A percentile compares a stretch with the other conserved stretches of the same genome.
Evolutionary conservation across 2,113 vertebrate genomes (phyloP).

Genomic region (Typhlomys cinereus): DNA sequence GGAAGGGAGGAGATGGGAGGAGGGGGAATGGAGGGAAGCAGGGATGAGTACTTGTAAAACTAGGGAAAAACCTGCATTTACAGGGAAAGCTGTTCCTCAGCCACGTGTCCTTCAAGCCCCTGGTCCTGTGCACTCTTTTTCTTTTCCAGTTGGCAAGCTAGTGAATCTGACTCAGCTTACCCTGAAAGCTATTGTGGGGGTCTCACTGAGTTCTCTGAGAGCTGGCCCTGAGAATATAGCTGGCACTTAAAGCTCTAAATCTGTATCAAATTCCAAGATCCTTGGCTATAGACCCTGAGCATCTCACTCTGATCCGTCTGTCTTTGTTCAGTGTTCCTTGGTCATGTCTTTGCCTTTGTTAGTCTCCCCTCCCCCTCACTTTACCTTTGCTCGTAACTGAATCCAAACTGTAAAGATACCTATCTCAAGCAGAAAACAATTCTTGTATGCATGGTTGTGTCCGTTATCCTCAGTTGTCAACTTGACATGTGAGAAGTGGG

Average conservation of each 20-base stretch:
- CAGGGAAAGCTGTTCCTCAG: not conserved
- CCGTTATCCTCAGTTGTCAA: too few relatives aligned
- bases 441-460: not conserved
- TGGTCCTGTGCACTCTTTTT: not conserved
- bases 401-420: not conserved
- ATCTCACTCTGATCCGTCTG: not conserved
- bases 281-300: not conserved
- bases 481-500: too few relatives aligned
- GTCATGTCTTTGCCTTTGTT: not conserved
- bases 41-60: too few relatives aligned
- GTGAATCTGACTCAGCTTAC: not conserved
- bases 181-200: too few relatives aligned
- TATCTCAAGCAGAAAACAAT: not conserved
- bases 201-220: not conserved
- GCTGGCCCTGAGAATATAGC: not conserved
- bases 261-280: not conserved
- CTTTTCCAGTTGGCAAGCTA: not conserved
- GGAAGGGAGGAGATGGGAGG: too few relatives aligned
- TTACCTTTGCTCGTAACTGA: not conserved
- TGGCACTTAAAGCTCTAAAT: not conserved
- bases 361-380: not conserved
- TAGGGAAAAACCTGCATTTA: too few relatives aligned
- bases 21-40: too few relatives aligned
- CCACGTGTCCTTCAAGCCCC: not conserved
- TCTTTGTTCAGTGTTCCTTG: not conserved